phyloP scores from a whole-genome alignment of 1,140 invertebrate genomes.

The Trichonephila clavipes region DNA sequence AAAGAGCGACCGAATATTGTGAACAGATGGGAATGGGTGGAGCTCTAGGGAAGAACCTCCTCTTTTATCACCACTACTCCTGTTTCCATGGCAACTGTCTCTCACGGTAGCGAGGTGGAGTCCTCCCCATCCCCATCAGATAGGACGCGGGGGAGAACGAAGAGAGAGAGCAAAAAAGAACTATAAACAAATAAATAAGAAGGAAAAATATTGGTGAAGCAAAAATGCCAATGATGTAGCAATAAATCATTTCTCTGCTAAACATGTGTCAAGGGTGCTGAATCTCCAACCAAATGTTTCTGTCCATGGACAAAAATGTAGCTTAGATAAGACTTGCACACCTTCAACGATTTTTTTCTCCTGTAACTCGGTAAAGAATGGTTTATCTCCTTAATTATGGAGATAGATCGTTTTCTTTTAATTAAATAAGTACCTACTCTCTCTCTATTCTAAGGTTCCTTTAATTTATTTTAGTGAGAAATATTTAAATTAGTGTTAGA shows the following conservation, averaged over 20 bases:
- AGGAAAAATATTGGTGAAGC: constrained; percentile 63
- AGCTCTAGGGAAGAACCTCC: constrained; percentile 69
- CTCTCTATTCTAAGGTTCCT: background rate
- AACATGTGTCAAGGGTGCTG: constrained; percentile 67
- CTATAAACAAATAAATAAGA: constrained; percentile 71
- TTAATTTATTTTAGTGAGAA: constrained; percentile 68
- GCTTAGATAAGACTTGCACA: background rate
- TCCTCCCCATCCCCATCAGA: background rate
- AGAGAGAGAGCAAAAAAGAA: constrained; percentile 6
- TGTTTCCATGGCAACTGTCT: constrained; percentile 71
- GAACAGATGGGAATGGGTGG: constrained; percentile 68
- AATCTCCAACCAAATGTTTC: constrained; percentile 32
- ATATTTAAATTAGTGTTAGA: constrained; percentile 67
- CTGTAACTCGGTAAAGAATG: constrained; percentile 34
- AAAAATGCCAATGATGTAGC: constrained; percentile 74
- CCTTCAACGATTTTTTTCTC: background rate
- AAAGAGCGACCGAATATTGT: constrained; percentile 66
- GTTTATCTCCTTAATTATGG: constrained; percentile 69
- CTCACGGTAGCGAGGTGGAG: constrained; percentile 67
- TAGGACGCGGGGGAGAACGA: background rate
- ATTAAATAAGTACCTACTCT: constrained; percentile 64
- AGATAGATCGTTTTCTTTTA: constrained; percentile 66
- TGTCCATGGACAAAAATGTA: constrained; percentile 25
- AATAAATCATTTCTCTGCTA: constrained; percentile 72
- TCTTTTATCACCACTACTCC: constrained; percentile 74